Base-by-base conservation (phyloP, 2,797 vertebrate species). In the Neoniphon sammara region DNA sequence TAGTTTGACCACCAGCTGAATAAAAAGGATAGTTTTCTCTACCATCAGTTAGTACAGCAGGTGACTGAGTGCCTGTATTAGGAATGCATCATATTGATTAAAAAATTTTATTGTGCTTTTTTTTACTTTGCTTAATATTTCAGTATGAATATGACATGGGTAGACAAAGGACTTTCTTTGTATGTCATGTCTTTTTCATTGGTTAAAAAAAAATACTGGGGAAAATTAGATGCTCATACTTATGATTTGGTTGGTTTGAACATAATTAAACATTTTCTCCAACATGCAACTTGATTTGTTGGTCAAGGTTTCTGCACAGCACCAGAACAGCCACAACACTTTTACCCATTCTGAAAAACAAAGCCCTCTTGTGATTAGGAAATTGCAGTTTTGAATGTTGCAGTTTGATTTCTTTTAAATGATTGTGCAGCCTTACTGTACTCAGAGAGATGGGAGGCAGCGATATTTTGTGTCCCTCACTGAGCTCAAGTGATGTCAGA, bases 401-500 rank as follows among this genome's bases (percentile, higher is more conserved):
- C 15, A 53, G 67, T 80, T 78, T 57, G 2, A 17, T 11, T 62
- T 18, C 56, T 18, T 74, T n/a, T 25, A 34, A 20, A 9, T 9
- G 66, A 52, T 53, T 73, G 6, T 55, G 11, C 36, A 23, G 58
- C 31, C 34, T 17, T 12, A 58, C 64, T 77, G 58, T 63, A 56
- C 46, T 18, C 46, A 55, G 56, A 20, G 63, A 5, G 23, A 9
- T 8, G 20, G 42, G 60, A 44, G 52, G 66, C 21, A 31, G 78
- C 52, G 52, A 47, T 70, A 75, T 52, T 82, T 85, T 83, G 84
- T 71, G 78, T 85, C 56, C 80, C 66, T 70, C 70, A 85, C 78
- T 82, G 73, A 88, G 85, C 87, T 87, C 78, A 75, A 86, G 81
- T 88, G 91, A 91, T 88, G 91, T 92, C 90, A 82, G 70, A 84